Conservation (phyloP, 2,888 invertebrate genomes). For the Hipparchia semele region DNA sequence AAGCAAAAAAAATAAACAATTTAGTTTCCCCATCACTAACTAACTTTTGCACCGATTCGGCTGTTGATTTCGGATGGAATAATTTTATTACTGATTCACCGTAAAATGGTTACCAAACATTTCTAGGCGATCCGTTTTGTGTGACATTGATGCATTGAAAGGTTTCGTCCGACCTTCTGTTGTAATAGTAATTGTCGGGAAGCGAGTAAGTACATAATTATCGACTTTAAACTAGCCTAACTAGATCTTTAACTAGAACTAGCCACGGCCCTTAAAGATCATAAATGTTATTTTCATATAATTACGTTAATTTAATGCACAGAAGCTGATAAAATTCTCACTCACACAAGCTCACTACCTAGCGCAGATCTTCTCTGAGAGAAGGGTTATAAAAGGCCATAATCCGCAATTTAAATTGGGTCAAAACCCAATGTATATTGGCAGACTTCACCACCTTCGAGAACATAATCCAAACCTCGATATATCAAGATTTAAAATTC, state of each 20-base stretch:
- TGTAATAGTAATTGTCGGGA: conserved; percentile 9
- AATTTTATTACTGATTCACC: neutral
- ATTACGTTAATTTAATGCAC: no score
- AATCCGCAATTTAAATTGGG: no score
- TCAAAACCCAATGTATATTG: no score
- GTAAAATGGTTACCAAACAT: conserved; percentile 21
- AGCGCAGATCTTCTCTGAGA: no score
- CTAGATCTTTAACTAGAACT: no score
- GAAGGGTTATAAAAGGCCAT: no score
- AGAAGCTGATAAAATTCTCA: no score
- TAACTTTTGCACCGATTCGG: neutral
- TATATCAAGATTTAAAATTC: no score
- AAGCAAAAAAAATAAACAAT: neutral
- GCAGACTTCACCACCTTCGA: no score
- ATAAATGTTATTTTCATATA: no score
- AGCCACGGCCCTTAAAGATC: neutral
- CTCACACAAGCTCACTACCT: no score
- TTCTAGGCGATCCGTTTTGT: conserved; percentile 50
- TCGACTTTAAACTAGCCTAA: neutral
- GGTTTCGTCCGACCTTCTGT: conserved; percentile 49
- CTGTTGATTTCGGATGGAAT: conserved; percentile 1
- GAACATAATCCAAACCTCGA: no score
- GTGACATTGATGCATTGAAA: conserved; percentile 56
- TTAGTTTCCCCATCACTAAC: neutral
- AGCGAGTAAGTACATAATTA: neutral